These are phyloP conservation scores for Mandrillus leucophaeus DNA, from an alignment of 2,113 vertebrate genomes.

Conservation along the genomic window DNA sequence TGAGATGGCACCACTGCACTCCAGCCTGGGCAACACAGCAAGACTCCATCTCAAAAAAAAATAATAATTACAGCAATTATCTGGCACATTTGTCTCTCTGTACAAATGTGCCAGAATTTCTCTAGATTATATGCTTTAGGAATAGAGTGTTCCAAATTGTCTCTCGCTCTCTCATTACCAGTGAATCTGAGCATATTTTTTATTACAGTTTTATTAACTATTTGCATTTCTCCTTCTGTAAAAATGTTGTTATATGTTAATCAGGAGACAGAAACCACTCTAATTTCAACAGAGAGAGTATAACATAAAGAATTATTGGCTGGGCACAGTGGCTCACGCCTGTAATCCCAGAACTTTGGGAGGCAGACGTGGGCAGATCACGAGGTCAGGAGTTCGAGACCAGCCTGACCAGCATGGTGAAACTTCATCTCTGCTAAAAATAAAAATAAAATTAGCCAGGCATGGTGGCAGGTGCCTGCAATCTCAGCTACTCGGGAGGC, in stretches of 20 bases:
- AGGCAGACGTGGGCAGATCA: no score
- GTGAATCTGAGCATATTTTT: neutral
- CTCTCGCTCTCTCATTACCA: neutral
- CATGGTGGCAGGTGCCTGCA: no score
- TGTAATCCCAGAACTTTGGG: no score
- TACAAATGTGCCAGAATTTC: neutral
- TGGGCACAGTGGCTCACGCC: fast-evolving
- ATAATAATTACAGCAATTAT: no score
- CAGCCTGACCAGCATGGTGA: no score
- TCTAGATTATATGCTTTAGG: neutral
- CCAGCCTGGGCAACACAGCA: no score
- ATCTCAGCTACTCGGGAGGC: no score
- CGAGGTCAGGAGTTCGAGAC: no score
- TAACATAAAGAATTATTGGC: neutral
- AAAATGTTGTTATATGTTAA: neutral
- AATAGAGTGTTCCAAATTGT: neutral
- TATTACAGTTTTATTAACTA: neutral
- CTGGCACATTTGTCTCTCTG: neutral
- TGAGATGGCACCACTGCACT: no score
- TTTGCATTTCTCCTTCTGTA: neutral
- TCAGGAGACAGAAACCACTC: neutral
- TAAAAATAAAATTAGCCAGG: no score
- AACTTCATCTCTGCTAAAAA: no score
- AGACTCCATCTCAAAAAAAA: no score
- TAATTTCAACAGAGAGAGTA: neutral